These are phyloP conservation scores for Ceyx cyanopectus DNA, from an alignment of 2,113 vertebrate genomes.

Conservation along the genomic window DNA sequence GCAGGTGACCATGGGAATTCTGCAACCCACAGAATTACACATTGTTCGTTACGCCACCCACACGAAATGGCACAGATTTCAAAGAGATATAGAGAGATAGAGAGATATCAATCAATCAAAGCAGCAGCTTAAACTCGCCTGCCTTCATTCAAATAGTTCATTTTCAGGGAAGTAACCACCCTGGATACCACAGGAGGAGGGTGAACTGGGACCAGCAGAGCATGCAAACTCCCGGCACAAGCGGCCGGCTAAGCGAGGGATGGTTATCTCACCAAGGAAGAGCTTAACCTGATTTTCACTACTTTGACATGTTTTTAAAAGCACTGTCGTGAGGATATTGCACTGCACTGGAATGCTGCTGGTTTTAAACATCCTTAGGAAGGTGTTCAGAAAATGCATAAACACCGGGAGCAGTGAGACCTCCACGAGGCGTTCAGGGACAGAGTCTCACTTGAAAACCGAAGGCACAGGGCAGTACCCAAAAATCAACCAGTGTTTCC, in stretches of 20 bases:
- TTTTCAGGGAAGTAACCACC: not conserved
- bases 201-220: not conserved
- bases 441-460: constrained; percentile 1
- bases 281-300: not conserved
- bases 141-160: not conserved
- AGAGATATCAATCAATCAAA: not conserved
- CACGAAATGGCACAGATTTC: rapidly evolving
- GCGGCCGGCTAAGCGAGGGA: not conserved
- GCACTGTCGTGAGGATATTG: not conserved
- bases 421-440: not conserved
- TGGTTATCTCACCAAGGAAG: not conserved
- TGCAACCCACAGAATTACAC: not conserved
- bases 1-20: not conserved
- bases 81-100: no score
- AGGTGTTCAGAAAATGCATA: not conserved
- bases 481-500: not conserved
- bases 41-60: not conserved
- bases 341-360: not conserved
- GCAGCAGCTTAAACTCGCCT: not conserved
- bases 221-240: not conserved
- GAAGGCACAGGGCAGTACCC: not conserved
- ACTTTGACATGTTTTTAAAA: not conserved
- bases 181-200: not conserved
- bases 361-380: not conserved
- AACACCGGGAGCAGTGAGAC: not conserved